These are phyloP conservation scores for Equus quagga DNA, from an alignment of 2,113 vertebrate genomes.

Conservation along the genomic window DNA sequence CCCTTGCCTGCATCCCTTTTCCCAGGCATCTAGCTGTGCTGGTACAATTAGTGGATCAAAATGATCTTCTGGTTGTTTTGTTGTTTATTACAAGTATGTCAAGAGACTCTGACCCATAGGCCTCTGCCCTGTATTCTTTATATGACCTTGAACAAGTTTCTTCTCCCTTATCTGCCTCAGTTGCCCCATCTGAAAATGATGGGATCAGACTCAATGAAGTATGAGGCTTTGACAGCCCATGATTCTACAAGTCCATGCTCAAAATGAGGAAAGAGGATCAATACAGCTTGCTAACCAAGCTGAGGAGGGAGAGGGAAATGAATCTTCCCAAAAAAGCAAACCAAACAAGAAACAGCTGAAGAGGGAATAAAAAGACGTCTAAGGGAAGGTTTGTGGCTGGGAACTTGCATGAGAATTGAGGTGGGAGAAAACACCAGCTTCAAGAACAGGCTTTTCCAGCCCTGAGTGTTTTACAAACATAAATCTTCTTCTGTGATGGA, in stretches of 20 bases:
- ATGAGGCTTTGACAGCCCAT: neutral
- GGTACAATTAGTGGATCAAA: slow-evolving; percentile 5
- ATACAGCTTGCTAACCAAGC: neutral
- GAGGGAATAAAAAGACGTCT: neutral
- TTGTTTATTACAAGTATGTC: neutral
- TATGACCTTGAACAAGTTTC: neutral
- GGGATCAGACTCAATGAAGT: neutral
- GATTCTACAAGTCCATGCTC: neutral
- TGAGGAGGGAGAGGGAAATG: neutral
- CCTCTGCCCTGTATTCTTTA: neutral
- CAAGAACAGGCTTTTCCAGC: neutral
- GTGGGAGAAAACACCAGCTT: neutral
- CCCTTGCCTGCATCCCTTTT: neutral
- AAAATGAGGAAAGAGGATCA: neutral
- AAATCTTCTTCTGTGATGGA: neutral
- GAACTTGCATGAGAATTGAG: slow-evolving; percentile 25
- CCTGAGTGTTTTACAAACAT: neutral
- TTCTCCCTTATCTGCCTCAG: neutral
- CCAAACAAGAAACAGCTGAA: neutral
- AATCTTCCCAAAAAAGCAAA: slow-evolving; percentile 16
- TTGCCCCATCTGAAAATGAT: slow-evolving; percentile 1
- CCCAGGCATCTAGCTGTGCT: neutral
- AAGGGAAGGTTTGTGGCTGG: neutral
- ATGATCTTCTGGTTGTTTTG: neutral
- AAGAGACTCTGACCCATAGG: neutral